Conservation (phyloP, 1,140 invertebrate species). For the Choristoneura fumiferana region DNA sequence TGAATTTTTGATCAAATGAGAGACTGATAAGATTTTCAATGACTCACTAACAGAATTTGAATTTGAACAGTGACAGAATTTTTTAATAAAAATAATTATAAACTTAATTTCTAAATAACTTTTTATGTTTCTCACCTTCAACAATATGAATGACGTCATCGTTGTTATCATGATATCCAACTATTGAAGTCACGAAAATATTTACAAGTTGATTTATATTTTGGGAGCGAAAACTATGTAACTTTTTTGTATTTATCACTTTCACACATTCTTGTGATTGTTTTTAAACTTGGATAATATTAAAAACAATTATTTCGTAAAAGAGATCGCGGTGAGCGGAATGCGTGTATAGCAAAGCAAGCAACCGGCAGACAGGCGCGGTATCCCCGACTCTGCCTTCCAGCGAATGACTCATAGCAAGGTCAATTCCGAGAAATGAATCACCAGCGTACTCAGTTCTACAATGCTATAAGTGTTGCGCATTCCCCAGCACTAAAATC, state of each 20-base stretch:
- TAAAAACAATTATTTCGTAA: conserved; percentile 37
- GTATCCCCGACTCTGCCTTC: conserved; percentile 78
- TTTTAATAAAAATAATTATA: conserved; percentile 27
- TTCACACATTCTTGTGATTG: conserved; percentile 50
- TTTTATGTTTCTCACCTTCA: conserved; percentile 63
- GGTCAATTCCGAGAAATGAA: conserved; percentile 79
- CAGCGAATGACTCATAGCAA: conserved; percentile 79
- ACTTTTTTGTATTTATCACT: conserved; percentile 45
- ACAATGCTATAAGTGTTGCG: conserved; percentile 70
- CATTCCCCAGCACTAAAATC: conserved; percentile 55
- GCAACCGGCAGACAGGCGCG: conserved; percentile 75
- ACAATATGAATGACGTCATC: conserved; percentile 78
- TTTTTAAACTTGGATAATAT: conserved; percentile 32
- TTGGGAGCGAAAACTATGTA: conserved; percentile 34
- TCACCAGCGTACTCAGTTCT: conserved; percentile 73
- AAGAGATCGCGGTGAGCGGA: conserved; percentile 56
- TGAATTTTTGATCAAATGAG: conserved; percentile 55
- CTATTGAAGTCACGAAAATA: conserved; percentile 62
- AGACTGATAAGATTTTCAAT: conserved; percentile 54
- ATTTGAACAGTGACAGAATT: conserved; percentile 14
- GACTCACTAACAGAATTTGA: conserved; percentile 32
- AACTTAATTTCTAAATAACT: conserved; percentile 3
- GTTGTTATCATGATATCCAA: conserved; percentile 77
- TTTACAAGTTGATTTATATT: conserved; percentile 44
- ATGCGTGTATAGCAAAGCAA: conserved; percentile 52